phyloP scores from a whole-genome alignment of 2,113 vertebrate genomes.

The Tursiops truncatus region DNA sequence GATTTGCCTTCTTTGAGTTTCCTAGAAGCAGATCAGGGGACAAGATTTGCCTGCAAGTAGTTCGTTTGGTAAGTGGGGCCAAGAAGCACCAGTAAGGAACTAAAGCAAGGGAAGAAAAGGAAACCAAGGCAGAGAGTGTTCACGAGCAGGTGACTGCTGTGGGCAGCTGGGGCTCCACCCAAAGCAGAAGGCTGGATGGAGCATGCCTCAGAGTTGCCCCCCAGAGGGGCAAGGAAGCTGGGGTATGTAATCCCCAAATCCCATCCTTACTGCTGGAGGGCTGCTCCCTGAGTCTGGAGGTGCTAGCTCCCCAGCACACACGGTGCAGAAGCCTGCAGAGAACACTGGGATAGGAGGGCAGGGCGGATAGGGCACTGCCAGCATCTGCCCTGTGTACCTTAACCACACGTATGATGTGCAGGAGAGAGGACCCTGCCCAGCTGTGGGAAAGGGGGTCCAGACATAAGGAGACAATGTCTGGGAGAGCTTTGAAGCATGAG shows the following conservation, averaged over 20 bases:
- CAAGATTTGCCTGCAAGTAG: not conserved
- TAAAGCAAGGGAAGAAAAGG: not conserved
- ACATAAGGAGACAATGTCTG: not conserved
- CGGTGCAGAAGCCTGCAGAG: not conserved
- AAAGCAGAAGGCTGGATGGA: not conserved
- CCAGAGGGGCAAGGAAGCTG: not conserved
- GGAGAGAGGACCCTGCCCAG: not conserved
- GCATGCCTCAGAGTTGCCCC: not conserved
- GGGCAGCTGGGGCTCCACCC: too few relatives aligned
- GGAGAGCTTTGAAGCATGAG: not conserved
- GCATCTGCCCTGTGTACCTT: fast-evolving
- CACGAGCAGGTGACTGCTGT: not conserved
- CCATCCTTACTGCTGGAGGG: not conserved
- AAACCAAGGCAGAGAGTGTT: not conserved
- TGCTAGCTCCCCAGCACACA: not conserved
- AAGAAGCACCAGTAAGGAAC: not conserved
- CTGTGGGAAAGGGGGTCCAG: not conserved
- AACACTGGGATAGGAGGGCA: fast-evolving
- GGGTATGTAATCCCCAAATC: not conserved
- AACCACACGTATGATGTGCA: too few relatives aligned
- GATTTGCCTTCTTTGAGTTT: not conserved
- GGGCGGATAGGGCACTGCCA: not conserved
- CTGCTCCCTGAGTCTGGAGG: not conserved
- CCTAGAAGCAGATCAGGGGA: not conserved
- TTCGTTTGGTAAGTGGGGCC: not conserved